These are phyloP conservation scores for Fistularia commersonii DNA, from an alignment of 2,797 vertebrate genomes.

Conservation along the genomic window DNA sequence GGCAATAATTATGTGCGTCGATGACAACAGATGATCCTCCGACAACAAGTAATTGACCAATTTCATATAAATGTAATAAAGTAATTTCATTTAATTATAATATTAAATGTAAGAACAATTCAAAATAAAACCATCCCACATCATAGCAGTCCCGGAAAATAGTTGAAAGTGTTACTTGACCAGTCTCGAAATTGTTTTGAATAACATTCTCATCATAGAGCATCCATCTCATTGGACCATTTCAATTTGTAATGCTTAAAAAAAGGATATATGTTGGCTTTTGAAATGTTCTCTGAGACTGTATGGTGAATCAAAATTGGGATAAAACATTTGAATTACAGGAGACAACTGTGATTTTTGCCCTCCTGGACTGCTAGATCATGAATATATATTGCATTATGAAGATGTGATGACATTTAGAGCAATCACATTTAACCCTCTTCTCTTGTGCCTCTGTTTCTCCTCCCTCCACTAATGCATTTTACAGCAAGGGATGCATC, in stretches of 20 bases:
- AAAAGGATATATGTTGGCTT: slow-evolving; percentile 32
- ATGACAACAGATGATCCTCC: too few relatives aligned
- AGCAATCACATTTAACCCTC: slow-evolving; percentile 77
- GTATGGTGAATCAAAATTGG: slow-evolving; percentile 62
- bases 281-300: slow-evolving; percentile 38
- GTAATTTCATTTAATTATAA: too few relatives aligned
- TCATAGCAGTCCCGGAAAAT: too few relatives aligned
- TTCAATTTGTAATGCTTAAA: slow-evolving; percentile 19
- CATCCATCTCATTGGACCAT: slow-evolving; percentile 12
- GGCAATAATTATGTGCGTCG: too few relatives aligned
- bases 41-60: too few relatives aligned
- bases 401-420: slow-evolving; percentile 80
- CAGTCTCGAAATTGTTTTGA: too few relatives aligned
- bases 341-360: slow-evolving; percentile 67
- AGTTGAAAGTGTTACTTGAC: too few relatives aligned
- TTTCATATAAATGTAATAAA: too few relatives aligned
- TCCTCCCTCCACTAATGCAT: slow-evolving; percentile 65
- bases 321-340: slow-evolving; percentile 74
- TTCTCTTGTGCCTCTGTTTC: slow-evolving; percentile 63
- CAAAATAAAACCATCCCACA: too few relatives aligned
- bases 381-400: slow-evolving; percentile 84
- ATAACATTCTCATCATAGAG: too few relatives aligned
- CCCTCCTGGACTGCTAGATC: slow-evolving; percentile 70
- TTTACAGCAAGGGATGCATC: slow-evolving; percentile 71
- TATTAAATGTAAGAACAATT: too few relatives aligned